These are phyloP conservation scores for Oncorhynchus gorbuscha DNA, from an alignment of 2,113 vertebrate species.

Conservation along the genomic window DNA sequence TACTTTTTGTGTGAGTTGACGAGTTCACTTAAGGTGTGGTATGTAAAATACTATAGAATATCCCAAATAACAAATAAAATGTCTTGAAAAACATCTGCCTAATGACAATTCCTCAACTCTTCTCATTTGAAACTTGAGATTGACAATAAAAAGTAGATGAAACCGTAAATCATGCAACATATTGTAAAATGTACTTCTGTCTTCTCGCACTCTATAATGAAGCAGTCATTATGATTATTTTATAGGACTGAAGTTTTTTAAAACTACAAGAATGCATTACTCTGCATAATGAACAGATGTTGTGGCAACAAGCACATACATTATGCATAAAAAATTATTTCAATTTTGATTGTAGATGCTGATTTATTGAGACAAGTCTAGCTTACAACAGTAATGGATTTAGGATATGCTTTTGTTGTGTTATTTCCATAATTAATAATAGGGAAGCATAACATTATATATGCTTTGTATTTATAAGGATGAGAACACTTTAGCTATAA, in stretches of 20 bases:
- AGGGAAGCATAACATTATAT: constrained; percentile 78
- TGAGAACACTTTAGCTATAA: constrained; percentile 71
- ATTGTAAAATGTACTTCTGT: constrained; percentile 76
- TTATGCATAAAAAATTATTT: constrained; percentile 95
- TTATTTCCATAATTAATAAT: constrained; percentile 95
- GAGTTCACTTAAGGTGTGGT: no score
- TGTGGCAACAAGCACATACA: constrained; percentile 93
- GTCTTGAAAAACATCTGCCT: constrained; percentile 65
- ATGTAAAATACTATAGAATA: no score
- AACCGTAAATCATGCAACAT: constrained; percentile 76
- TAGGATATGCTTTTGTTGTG: constrained; percentile 89
- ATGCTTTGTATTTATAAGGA: constrained; percentile 78
- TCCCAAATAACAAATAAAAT: constrained; percentile 14
- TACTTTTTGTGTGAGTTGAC: constrained; percentile 21
- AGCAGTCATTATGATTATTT: constrained; percentile 89
- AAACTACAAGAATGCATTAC: constrained; percentile 95
- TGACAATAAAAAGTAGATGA: constrained; percentile 76
- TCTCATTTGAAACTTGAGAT: constrained; percentile 74
- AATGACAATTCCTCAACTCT: constrained; percentile 67
- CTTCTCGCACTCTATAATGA: constrained; percentile 75
- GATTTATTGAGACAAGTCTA: constrained; percentile 95
- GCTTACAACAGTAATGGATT: constrained; percentile 94
- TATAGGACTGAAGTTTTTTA: constrained; percentile 88
- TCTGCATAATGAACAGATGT: constrained; percentile 96
- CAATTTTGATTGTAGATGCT: constrained; percentile 96